Evolutionary conservation across 2,888 invertebrate genomes (phyloP).

Genomic region (Lucinisca nassula): DNA sequence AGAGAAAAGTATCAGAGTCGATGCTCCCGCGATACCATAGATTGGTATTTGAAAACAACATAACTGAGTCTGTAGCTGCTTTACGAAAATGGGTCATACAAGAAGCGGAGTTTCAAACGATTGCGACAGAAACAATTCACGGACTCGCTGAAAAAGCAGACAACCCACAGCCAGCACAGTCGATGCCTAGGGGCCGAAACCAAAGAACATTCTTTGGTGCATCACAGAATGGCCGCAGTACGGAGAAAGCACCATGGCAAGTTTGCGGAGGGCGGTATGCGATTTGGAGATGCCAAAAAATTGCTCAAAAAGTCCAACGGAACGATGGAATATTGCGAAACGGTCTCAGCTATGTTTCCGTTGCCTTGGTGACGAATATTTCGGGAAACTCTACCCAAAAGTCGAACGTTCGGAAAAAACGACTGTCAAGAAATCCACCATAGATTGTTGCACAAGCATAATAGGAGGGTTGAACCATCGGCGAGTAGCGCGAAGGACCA

Average conservation of each 20-base stretch:
- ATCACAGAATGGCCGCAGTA: background rate
- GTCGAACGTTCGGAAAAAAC: slow-evolving; percentile 14
- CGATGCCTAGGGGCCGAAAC: background rate
- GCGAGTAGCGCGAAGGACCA: background rate
- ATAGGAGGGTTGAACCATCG: background rate
- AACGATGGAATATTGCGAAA: slow-evolving; percentile 20
- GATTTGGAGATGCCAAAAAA: slow-evolving; percentile 26
- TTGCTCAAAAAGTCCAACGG: background rate
- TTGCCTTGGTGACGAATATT: slow-evolving; percentile 25
- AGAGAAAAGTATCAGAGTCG: slow-evolving; percentile 41
- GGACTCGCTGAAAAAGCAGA: background rate
- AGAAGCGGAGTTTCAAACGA: slow-evolving; percentile 35
- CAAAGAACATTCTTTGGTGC: background rate
- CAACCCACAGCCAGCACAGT: background rate
- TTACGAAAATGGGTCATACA: slow-evolving; percentile 17
- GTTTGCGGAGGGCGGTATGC: background rate
- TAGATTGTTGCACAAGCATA: slow-evolving; percentile 18
- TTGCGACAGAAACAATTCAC: slow-evolving; percentile 9
- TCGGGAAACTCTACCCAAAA: slow-evolving; percentile 20
- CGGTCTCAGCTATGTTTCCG: slow-evolving; percentile 19
- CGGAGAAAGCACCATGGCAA: background rate
- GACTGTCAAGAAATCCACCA: slow-evolving; percentile 23
- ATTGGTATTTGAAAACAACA: slow-evolving; percentile 30
- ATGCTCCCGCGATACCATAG: slow-evolving; percentile 38
- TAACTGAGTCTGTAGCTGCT: slow-evolving; percentile 22